Conservation (phyloP, 2,888 invertebrate species). For the Sipha maydis region DNA sequence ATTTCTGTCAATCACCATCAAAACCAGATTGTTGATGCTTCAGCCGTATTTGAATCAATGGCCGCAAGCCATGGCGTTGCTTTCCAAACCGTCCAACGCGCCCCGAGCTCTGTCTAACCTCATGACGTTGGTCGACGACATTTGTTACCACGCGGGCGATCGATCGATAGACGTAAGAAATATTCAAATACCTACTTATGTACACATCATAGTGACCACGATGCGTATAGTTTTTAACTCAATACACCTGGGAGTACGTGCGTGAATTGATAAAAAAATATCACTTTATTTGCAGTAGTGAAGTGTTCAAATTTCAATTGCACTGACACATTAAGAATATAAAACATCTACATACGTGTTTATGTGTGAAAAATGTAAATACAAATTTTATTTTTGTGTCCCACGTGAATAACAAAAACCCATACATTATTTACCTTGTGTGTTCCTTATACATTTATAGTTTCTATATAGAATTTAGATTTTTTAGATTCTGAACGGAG, state of each 20-base stretch:
- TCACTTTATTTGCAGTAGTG: not conserved
- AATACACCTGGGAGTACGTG: not conserved
- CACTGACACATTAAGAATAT: not conserved
- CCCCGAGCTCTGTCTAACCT: conserved; percentile 80
- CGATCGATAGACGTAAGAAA: conserved; percentile 87
- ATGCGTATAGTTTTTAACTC: not conserved
- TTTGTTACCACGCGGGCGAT: conserved; percentile 91
- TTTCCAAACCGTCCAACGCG: conserved; percentile 85
- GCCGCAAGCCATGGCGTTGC: conserved; percentile 89
- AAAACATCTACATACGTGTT: not conserved
- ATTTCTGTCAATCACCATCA: conserved; percentile 79
- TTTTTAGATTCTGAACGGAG: too few relatives aligned
- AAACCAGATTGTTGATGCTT: conserved; percentile 82
- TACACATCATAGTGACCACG: not conserved
- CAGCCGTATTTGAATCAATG: conserved; percentile 80
- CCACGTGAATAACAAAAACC: not conserved
- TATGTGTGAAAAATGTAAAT: not conserved
- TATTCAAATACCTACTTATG: conserved; percentile 11
- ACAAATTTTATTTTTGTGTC: not conserved
- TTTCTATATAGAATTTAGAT: too few relatives aligned
- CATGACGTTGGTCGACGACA: conserved; percentile 85
- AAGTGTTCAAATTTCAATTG: not conserved
- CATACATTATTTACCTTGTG: not conserved
- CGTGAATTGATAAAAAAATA: not conserved
- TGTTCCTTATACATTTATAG: not conserved